Conservation (phyloP, 2,888 invertebrate species). For the Coenonympha arcania region DNA sequence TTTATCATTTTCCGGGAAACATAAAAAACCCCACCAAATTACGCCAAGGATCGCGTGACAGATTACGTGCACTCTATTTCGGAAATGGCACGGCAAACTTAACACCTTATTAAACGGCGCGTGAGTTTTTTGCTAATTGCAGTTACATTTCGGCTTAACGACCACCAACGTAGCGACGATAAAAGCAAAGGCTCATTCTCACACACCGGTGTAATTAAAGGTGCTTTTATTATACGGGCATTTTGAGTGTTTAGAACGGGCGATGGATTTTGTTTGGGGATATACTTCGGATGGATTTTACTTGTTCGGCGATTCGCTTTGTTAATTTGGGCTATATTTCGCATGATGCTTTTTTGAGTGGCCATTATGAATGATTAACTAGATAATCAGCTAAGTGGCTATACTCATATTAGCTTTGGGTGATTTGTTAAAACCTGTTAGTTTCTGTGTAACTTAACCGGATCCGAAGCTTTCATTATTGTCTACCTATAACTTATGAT, state of each 20-base stretch:
- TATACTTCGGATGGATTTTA: slow-evolving; percentile 19
- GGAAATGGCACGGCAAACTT: slow-evolving; percentile 56
- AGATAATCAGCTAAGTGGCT: not conserved
- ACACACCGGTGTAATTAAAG: slow-evolving; percentile 55
- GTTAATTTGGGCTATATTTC: not conserved
- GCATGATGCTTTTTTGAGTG: not conserved
- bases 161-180: slow-evolving; percentile 58
- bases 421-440: too few relatives aligned
- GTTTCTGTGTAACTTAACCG: too few relatives aligned
- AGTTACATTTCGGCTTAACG: slow-evolving; percentile 64
- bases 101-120: slow-evolving; percentile 65
- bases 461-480: too few relatives aligned
- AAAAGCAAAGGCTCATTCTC: slow-evolving; percentile 58
- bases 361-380: not conserved
- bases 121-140: slow-evolving; percentile 69
- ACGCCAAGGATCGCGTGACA: slow-evolving; percentile 40
- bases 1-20: not conserved
- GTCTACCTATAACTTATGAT: too few relatives aligned
- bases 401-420: too few relatives aligned
- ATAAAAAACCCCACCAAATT: not conserved
- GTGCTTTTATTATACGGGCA: slow-evolving; percentile 52
- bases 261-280: slow-evolving; percentile 11
- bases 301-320: slow-evolving; percentile 5
- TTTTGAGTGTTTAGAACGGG: slow-evolving; percentile 34
- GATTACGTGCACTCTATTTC: slow-evolving; percentile 53